A percentile compares a stretch with the other conserved stretches of the same genome.
phyloP scores from a whole-genome alignment of 2,888 invertebrate species.

The Eulithis prunata region DNA sequence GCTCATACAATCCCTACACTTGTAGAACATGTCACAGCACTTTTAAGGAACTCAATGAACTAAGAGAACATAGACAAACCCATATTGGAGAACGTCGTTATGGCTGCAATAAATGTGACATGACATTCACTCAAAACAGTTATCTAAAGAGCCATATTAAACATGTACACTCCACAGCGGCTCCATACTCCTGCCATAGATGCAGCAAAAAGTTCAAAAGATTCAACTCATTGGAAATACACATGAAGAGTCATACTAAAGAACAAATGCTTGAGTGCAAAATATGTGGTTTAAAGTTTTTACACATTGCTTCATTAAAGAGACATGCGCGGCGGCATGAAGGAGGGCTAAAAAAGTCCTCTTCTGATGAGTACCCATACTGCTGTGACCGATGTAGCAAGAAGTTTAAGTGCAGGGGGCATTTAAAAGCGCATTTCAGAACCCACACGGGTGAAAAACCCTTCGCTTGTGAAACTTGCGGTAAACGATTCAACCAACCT shows the following conservation, averaged over 20 bases:
- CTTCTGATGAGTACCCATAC: slow-evolving; percentile 3
- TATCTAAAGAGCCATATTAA: background rate
- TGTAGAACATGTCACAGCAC: background rate
- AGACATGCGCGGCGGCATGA: slow-evolving; percentile 8
- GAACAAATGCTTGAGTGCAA: slow-evolving; percentile 12
- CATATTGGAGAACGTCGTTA: slow-evolving; percentile 2
- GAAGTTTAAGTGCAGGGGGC: slow-evolving; percentile 3
- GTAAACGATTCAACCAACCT: slow-evolving; percentile 13
- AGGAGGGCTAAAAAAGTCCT: background rate
- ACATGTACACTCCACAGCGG: background rate
- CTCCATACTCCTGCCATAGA: slow-evolving; percentile 6
- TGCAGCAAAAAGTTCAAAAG: slow-evolving; percentile 15
- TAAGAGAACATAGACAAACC: background rate
- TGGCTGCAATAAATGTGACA: slow-evolving; percentile 3
- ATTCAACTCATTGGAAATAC: slow-evolving; percentile 7
- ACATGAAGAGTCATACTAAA: slow-evolving; percentile 14
- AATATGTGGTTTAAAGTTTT: slow-evolving; percentile 6
- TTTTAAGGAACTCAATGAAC: background rate
- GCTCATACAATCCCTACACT: background rate
- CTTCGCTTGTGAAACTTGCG: slow-evolving; percentile 14
- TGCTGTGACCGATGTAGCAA: slow-evolving; percentile 19
- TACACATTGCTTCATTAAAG: slow-evolving; percentile 1
- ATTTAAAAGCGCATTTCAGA: slow-evolving; percentile 10
- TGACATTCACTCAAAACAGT: background rate
- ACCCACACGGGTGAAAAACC: slow-evolving; percentile 15